phyloP scores from a whole-genome alignment of 2,113 vertebrate genomes.

The Coreoperca whiteheadi region DNA sequence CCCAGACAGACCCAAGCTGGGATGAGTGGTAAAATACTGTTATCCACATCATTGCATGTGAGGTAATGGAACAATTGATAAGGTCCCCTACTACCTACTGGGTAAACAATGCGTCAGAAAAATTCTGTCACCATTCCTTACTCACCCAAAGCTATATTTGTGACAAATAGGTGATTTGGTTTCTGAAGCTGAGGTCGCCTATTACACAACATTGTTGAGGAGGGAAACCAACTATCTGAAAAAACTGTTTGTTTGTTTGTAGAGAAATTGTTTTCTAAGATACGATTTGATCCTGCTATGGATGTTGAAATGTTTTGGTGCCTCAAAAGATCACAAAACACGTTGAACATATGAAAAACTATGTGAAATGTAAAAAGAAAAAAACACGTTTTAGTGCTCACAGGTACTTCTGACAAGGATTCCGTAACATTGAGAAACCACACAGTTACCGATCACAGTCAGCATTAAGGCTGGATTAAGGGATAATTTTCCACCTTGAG shows the following conservation, averaged over 20 bases:
- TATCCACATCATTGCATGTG: slow-evolving; percentile 73
- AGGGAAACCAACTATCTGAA: slow-evolving; percentile 23
- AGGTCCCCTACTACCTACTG: slow-evolving; percentile 37
- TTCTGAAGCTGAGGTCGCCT: slow-evolving; percentile 14
- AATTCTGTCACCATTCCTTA: slow-evolving; percentile 57
- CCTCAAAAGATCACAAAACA: not conserved
- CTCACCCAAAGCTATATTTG: slow-evolving; percentile 56
- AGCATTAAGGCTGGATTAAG: not conserved
- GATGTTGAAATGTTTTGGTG: not conserved
- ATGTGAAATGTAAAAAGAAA: not conserved
- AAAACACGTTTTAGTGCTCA: not conserved
- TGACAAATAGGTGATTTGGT: slow-evolving; percentile 47
- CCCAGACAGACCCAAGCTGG: slow-evolving; percentile 51
- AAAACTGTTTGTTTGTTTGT: slow-evolving; percentile 37
- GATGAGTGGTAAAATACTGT: slow-evolving; percentile 72
- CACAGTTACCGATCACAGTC: not conserved
- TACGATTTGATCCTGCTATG: not conserved
- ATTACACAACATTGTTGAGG: slow-evolving; percentile 7
- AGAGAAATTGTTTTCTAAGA: slow-evolving; percentile 15
- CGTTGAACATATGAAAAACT: not conserved
- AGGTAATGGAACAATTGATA: slow-evolving; percentile 74
- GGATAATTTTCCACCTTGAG: not conserved
- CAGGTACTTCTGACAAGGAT: not conserved
- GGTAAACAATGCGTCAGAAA: slow-evolving; percentile 63
- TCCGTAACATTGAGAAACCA: not conserved